These are phyloP conservation scores for Fissipunctia ypsillon DNA, from an alignment of 2,888 invertebrate species.

Conservation along the genomic window DNA sequence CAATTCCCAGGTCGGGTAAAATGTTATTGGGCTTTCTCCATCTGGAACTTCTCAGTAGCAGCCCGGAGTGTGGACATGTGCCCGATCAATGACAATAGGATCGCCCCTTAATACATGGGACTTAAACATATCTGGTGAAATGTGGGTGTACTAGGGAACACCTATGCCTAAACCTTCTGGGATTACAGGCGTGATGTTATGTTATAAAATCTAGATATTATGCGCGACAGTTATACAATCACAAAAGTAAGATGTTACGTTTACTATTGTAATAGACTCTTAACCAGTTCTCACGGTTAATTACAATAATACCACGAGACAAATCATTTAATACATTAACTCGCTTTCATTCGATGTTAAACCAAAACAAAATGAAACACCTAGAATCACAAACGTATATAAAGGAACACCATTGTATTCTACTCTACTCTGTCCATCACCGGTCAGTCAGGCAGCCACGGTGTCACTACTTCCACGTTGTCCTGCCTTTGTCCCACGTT, in stretches of 20 bases:
- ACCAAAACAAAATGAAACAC: background rate
- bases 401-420: background rate
- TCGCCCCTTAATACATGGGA: too few relatives aligned
- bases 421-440: background rate
- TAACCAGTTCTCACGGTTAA: slow-evolving; percentile 46
- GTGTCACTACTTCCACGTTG: background rate
- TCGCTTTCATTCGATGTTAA: slow-evolving; percentile 2
- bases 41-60: too few relatives aligned
- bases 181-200: too few relatives aligned
- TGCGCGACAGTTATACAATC: slow-evolving; percentile 3
- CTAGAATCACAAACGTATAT: background rate
- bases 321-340: slow-evolving; percentile 5
- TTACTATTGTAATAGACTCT: slow-evolving; percentile 16
- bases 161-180: too few relatives aligned
- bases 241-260: slow-evolving; percentile 15
- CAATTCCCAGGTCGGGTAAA: too few relatives aligned
- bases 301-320: slow-evolving; percentile 3
- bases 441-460: background rate
- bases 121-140: too few relatives aligned
- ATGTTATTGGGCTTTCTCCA: too few relatives aligned
- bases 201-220: slow-evolving; percentile 11
- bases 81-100: too few relatives aligned
- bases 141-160: too few relatives aligned
- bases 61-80: too few relatives aligned
- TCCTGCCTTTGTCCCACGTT: background rate